Percentiles rank a stretch among this genome's conserved stretches.
These are phyloP conservation scores for Leptobrachium leishanense DNA, from an alignment of 2,113 vertebrate genomes.

Conservation along the genomic window DNA sequence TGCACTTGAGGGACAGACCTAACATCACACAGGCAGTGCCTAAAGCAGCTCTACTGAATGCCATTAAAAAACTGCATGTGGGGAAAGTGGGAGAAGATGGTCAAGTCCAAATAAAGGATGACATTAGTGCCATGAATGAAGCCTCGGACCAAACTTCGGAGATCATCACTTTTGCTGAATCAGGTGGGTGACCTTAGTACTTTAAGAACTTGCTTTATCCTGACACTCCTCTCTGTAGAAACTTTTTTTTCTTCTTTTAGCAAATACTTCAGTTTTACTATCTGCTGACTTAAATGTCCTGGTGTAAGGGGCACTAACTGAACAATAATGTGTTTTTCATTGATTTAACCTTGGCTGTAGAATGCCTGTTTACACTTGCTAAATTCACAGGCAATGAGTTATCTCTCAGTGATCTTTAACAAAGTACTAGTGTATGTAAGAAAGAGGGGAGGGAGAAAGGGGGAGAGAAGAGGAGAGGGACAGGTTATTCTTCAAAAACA, in stretches of 20 bases:
- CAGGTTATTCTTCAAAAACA: conserved; percentile 52
- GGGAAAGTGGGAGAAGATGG: conserved; percentile 93
- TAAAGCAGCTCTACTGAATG: conserved; percentile 93
- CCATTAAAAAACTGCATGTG: conserved; percentile 93
- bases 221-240: conserved; percentile 46
- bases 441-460: conserved; percentile 41
- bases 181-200: conserved; percentile 78
- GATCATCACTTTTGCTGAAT: conserved; percentile 98
- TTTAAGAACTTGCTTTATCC: background rate
- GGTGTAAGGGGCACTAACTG: background rate
- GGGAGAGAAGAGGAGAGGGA: conserved; percentile 36
- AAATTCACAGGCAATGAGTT: conserved; percentile 58
- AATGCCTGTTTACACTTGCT: conserved; percentile 60
- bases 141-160: conserved; percentile 90
- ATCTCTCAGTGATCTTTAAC: conserved; percentile 53
- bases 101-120: conserved; percentile 89
- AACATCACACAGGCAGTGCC: conserved; percentile 96
- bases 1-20: conserved; percentile 93
- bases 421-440: conserved; percentile 52
- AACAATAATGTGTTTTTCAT: conserved; percentile 39
- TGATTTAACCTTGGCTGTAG: conserved; percentile 55
- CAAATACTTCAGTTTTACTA: background rate
- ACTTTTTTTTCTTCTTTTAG: conserved; percentile 40
- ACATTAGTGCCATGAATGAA: conserved; percentile 77
- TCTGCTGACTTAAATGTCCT: background rate